Evolutionary conservation across 1,140 invertebrate species (phyloP), one percentile per base, ranked within the genome.

Genomic region (Parasteatoda tepidariorum): DNA sequence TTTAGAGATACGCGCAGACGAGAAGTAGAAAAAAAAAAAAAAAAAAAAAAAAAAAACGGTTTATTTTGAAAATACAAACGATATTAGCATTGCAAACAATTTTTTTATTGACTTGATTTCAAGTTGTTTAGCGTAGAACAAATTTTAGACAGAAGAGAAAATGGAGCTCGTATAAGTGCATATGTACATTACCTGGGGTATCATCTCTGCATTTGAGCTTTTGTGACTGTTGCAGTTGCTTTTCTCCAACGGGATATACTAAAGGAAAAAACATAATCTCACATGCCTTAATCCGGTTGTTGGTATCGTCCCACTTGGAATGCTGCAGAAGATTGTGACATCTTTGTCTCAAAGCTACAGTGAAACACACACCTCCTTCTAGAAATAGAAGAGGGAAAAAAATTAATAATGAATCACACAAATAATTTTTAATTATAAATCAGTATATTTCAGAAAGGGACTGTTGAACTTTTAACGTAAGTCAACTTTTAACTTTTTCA

Each of bases 221-320:
- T 84, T 90, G 89, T 38, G 79, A 76, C 28, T 48, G 67, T 41
- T 86, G 86, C 2, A 57, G 67, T 2, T 85, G 68, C 85, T 78
- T 54, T 67, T 85, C 85, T 75, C 48, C 67, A 18, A 67, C 78
- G 24, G 67, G 18, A n/a, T 88, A 86, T 9, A 91, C 89, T 34
- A 90, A 84, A 0, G 90, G 90, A 11, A 90, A 86, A 84, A 91
- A 90, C 86, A 90, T 89, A 68, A 90, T 89, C 83, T 91, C 89
- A 83, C 90, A 91, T n/a, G 88, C 85, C 22, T 71, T 82, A 15
- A 59, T 70, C 3, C 79, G 54, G 7, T 71, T n/a, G 15, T 66
- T 88, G 85, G 85, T 76, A 26, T 74, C 57, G 28, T 86, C 84
- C 28, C 84, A 86, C 2, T 86, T 85, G 28, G 86, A 48, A 48